Base-by-base conservation (phyloP, 2,797 vertebrate species). In the Pipistrellus kuhlii region DNA sequence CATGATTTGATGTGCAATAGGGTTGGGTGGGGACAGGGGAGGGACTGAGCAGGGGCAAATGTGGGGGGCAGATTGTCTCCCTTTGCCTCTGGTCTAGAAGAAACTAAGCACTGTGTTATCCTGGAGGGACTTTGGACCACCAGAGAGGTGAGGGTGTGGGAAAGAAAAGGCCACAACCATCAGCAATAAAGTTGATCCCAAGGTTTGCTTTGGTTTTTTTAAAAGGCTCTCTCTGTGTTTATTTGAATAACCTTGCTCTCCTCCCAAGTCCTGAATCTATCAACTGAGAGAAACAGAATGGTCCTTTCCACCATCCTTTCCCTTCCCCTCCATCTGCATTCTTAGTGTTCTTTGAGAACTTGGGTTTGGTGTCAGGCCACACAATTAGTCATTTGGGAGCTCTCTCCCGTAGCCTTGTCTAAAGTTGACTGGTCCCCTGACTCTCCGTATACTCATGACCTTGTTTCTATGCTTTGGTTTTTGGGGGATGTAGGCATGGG, bases 1-100 rank as follows among this genome's bases (percentile, higher is more conserved):
- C 97, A 97, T 95, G 94, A 97, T 93, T 89, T 95, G 92, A 96
- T 97, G 97, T 97, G 97, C 97, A 97, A 97, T 97, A 95, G 96
- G 95, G 97, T 82, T 4, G 85, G 95, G 57, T 71, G 48, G 94
- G 91, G 35, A 3, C 35, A 87, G 72, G 94, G 95, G 59, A 86
- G 73, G 66, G 89, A n/a, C 78, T 51, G 73, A 88, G 73, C 41
- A 25, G 72, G 41, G 73, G 77, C 27, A 25, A 68, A 53, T 44
- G 75, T 23, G 62, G 62, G 62, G 93, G 55, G 72, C 66, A 73
- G 91, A 62, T 53, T 85, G 86, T 92, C 91, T 96, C 55, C 72
- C 73, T 82, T 82, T 89, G 94, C 71, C 78, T 90, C 93, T 94
- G 90, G 89, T 66, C 85, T 83, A 81, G 82, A 72, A 83, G 85